phyloP scores from a whole-genome alignment of 2,797 vertebrate genomes.

The Poecilia picta region DNA sequence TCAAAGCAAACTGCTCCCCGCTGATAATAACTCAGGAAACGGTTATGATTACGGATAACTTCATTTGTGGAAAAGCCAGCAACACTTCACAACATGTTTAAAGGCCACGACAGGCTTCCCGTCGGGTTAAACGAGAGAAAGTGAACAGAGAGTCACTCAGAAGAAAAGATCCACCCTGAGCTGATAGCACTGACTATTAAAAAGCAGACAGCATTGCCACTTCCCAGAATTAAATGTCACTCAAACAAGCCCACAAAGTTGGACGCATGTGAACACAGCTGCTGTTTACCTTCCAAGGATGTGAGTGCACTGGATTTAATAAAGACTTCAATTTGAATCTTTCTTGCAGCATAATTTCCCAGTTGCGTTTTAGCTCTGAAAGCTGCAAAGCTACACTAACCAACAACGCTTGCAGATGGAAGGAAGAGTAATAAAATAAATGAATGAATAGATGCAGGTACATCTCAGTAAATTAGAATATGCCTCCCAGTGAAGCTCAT shows the following conservation, averaged over 20 bases:
- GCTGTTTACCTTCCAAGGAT: not conserved
- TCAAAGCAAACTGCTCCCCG: conserved; percentile 11
- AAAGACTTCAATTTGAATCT: not conserved
- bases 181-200: conserved; percentile 60
- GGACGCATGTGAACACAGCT: not conserved
- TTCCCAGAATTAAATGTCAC: conserved; percentile 46
- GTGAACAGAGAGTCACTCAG: conserved; percentile 33
- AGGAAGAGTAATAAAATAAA: not conserved
- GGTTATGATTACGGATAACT: conserved; percentile 4
- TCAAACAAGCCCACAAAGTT: conserved; percentile 8
- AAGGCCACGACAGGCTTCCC: conserved; percentile 35
- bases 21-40: conserved; percentile 13
- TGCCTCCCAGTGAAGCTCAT: not conserved
- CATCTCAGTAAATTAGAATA: not conserved
- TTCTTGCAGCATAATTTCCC: not conserved
- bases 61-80: conserved; percentile 8
- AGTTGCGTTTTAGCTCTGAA: not conserved
- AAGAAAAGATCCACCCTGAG: conserved; percentile 48
- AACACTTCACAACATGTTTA: conserved; percentile 20
- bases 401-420: not conserved
- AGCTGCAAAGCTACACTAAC: not conserved
- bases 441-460: not conserved
- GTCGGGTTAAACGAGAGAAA: conserved; percentile 36
- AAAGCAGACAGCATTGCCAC: conserved; percentile 45
- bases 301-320: too few relatives aligned